Percentiles rank a stretch among this genome's conserved stretches.
Conservation (phyloP, 2,113 vertebrate species). For the Nyctereutes procyonoides region DNA sequence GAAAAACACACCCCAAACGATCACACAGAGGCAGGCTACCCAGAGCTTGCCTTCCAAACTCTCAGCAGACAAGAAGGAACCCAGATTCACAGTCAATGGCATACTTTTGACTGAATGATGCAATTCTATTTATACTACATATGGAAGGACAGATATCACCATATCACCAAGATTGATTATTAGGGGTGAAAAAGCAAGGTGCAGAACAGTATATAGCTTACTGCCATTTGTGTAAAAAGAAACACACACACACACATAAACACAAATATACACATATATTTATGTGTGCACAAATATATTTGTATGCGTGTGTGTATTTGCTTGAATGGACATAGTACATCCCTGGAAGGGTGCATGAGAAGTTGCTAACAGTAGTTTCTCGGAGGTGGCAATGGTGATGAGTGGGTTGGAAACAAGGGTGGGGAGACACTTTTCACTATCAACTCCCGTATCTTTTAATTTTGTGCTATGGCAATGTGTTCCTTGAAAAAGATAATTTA, state of each 20-base stretch:
- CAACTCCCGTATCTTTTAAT: not conserved
- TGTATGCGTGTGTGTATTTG: not conserved
- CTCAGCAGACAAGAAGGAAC: not conserved
- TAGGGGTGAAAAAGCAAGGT: not conserved
- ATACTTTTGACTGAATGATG: not conserved
- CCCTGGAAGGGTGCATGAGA: not conserved
- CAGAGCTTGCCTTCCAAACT: not conserved
- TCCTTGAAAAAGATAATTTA: not conserved
- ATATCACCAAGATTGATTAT: not conserved
- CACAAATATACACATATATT: not conserved
- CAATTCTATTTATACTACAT: slow-evolving; percentile 18
- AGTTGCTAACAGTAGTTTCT: not conserved
- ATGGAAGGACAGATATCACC: not conserved
- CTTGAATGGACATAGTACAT: not conserved
- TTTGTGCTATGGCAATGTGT: not conserved
- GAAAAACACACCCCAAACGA: not conserved
- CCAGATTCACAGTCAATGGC: not conserved
- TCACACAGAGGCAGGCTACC: not conserved
- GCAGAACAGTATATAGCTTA: not conserved
- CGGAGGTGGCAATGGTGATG: not conserved
- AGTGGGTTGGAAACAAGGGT: not conserved
- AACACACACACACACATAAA: not conserved
- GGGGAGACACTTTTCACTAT: not conserved
- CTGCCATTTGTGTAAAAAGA: not conserved
- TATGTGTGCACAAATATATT: not conserved